phyloP scores from a whole-genome alignment of 2,113 vertebrate genomes.

The Rutilus rutilus region DNA sequence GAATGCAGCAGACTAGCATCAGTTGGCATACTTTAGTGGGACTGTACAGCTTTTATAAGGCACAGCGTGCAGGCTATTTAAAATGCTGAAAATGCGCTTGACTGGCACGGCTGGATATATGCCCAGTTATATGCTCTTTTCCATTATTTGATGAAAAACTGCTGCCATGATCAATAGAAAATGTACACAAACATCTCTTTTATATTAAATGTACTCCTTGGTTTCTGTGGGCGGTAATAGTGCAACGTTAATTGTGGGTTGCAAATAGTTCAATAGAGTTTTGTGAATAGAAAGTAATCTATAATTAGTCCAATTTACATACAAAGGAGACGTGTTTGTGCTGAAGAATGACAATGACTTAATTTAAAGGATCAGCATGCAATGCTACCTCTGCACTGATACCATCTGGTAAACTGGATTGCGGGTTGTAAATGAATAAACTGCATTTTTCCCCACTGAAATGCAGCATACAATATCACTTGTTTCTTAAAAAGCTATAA shows the following conservation, averaged over 20 bases:
- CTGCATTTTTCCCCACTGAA: not conserved
- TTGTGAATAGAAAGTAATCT: slow-evolving; percentile 7
- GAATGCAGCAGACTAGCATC: not conserved
- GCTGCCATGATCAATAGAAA: slow-evolving; percentile 21
- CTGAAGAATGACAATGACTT: slow-evolving; percentile 15
- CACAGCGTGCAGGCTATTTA: not conserved
- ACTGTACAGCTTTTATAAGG: not conserved
- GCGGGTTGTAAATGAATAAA: not conserved
- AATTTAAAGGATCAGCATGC: not conserved
- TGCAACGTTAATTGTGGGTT: slow-evolving; percentile 1
- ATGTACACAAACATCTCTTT: slow-evolving; percentile 22
- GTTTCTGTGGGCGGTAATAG: slow-evolving; percentile 5
- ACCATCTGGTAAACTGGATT: not conserved
- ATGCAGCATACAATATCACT: not conserved
- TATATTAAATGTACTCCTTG: not conserved
- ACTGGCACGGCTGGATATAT: slow-evolving; percentile 1
- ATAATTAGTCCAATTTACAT: slow-evolving; percentile 8
- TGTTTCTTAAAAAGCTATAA: not conserved
- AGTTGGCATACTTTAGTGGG: not conserved
- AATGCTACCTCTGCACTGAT: not conserved
- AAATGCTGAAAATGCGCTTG: not conserved
- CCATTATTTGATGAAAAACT: slow-evolving; percentile 24
- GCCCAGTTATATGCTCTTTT: slow-evolving; percentile 1
- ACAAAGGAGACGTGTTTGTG: slow-evolving; percentile 12
- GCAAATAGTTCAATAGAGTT: not conserved